Evolutionary conservation across 2,113 vertebrate species (phyloP).

Genomic region (Eptatretus burgeri): DNA sequence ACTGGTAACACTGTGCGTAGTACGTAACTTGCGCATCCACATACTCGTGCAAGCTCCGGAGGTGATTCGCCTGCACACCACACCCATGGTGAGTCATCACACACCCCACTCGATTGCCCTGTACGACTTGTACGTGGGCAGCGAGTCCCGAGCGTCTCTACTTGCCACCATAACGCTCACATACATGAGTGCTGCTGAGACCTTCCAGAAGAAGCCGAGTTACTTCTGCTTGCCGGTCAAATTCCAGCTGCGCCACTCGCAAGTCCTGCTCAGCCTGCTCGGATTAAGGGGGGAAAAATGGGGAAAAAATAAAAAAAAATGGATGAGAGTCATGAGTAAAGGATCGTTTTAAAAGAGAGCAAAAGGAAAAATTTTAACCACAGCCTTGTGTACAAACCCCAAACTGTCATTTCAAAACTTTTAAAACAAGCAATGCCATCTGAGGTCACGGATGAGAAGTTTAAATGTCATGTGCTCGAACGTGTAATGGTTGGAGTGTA

Average conservation of each 20-base stretch:
- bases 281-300: neutral
- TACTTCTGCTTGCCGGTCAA: slow-evolving; percentile 89
- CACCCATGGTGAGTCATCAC: neutral
- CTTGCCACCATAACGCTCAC: slow-evolving; percentile 12
- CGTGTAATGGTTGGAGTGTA: too few species aligned
- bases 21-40: slow-evolving; percentile 90
- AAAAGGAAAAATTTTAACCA: too few species aligned
- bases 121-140: neutral
- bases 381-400: too few species aligned
- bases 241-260: slow-evolving; percentile 77
- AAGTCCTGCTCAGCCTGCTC: slow-evolving; percentile 72
- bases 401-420: too few species aligned
- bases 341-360: too few species aligned
- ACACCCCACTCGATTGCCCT: neutral
- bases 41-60: slow-evolving; percentile 81
- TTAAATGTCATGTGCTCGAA: too few species aligned
- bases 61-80: slow-evolving; percentile 46
- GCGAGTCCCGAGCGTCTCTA: too few species aligned
- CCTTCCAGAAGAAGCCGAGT: slow-evolving; percentile 76
- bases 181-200: slow-evolving; percentile 79
- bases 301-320: too few species aligned
- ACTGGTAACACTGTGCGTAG: slow-evolving; percentile 88
- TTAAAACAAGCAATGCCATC: too few species aligned
- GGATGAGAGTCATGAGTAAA: too few species aligned
- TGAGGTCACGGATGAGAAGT: too few species aligned